A percentile compares a stretch with the other conserved stretches of the same genome.
Conservation (phyloP, 2,113 vertebrate species). For the Hemibagrus wyckioides region DNA sequence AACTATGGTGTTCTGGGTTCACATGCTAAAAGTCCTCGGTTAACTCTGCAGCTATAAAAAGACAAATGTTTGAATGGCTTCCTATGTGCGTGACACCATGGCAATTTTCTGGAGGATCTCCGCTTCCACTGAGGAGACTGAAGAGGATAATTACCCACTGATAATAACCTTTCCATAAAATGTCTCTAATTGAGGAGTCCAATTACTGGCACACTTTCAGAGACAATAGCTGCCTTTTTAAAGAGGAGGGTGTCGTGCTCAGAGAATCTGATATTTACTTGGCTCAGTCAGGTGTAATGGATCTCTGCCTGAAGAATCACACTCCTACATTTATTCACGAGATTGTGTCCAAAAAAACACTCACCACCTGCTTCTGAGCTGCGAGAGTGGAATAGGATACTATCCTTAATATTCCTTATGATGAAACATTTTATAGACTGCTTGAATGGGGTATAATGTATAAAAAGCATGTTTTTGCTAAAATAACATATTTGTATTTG, state of each 20-base stretch:
- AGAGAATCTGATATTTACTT: slow-evolving; percentile 42
- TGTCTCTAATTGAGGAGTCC: slow-evolving; percentile 34
- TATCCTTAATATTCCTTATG: neutral
- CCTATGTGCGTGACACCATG: slow-evolving; percentile 1
- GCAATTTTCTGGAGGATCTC: slow-evolving; percentile 31
- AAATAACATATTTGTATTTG: neutral
- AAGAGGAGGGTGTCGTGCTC: neutral
- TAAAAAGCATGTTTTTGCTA: neutral
- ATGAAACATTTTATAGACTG: neutral
- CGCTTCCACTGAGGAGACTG: slow-evolving; percentile 12
- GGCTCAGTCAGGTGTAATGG: slow-evolving; percentile 38
- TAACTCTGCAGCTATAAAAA: neutral
- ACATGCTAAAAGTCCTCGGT: neutral
- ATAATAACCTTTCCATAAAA: slow-evolving; percentile 43
- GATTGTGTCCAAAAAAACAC: neutral
- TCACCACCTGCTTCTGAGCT: slow-evolving; percentile 24
- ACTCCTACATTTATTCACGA: slow-evolving; percentile 19
- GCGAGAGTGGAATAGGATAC: neutral
- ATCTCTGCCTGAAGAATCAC: slow-evolving; percentile 14
- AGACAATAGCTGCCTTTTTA: slow-evolving; percentile 39
- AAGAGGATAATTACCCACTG: slow-evolving; percentile 45
- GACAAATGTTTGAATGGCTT: slow-evolving; percentile 16
- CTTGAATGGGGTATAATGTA: neutral
- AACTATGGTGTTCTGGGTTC: neutral
- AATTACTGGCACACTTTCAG: slow-evolving; percentile 26